Conservation (phyloP, 1,140 invertebrate species). For the Pogonognathellus flavescens region DNA sequence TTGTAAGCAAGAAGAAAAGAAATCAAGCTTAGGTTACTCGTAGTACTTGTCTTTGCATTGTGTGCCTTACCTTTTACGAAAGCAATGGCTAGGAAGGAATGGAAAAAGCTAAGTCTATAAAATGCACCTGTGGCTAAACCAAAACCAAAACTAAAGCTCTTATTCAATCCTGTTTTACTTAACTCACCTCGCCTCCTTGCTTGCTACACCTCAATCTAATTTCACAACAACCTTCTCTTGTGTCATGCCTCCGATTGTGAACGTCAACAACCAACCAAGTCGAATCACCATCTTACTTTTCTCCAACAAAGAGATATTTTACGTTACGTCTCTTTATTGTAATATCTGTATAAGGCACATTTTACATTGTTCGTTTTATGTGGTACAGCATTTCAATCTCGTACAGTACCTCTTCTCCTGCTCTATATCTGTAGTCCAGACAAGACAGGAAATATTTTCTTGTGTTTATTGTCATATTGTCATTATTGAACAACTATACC, state of each 20-base stretch:
- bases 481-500: no score
- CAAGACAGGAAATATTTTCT: no score
- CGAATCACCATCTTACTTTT: background rate
- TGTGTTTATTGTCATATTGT: no score
- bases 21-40: no score
- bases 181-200: no score
- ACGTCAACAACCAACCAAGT: background rate
- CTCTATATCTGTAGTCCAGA: no score
- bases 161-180: slow-evolving; percentile 22
- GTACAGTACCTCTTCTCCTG: no score
- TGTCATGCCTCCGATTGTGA: background rate
- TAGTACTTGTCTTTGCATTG: no score
- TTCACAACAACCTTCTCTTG: background rate
- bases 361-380: background rate
- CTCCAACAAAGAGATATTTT: background rate
- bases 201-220: background rate
- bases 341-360: background rate
- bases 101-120: slow-evolving; percentile 45
- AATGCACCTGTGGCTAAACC: slow-evolving; percentile 51
- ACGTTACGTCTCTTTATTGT: background rate
- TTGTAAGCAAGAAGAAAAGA: no score
- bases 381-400: no score
- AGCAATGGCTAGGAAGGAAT: slow-evolving; percentile 3
- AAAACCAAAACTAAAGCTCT: slow-evolving; percentile 38
- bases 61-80: no score